Base-by-base conservation (phyloP, 2,113 vertebrate genomes). In the Triplophysa rosa region DNA sequence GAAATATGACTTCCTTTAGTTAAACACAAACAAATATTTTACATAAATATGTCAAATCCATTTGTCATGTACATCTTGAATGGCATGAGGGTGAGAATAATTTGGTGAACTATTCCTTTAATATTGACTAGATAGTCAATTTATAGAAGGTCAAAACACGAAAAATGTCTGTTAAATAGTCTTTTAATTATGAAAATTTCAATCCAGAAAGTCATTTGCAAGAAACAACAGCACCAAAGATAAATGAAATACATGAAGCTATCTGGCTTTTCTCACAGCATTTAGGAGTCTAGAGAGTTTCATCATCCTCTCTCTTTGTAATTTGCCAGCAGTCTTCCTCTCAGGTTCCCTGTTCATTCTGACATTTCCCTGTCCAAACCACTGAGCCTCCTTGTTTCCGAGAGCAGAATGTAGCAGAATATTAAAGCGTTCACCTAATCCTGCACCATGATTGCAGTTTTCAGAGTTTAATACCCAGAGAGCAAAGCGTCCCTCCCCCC, bases 361-460 rank as follows among this genome's bases (percentile, higher is more conserved):
- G 77, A 79, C 66, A 70, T 70, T 77, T 79, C 47, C 52, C 19
- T 69, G 47, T 80, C 67, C 67, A 37, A 56, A 42, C 61, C 45
- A 62, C 71, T 75, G 52, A 80, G 52, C 64, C 21, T 63, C 62
- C 33, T 68, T 63, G 81, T 72, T 79, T 69, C 61, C 63, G 67
- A 77, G 37, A 84, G 69, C 47, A 42, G 54, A 62, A 73, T 76
- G 45, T 56, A 61, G 79, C 80, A 84, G 86, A 88, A 88, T 93
- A 92, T 91, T 90, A 89, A 89, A 90, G 88, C 85, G 82, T 88
- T 82, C 85, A 84, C 85, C 85, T 92, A 92, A 93, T 93, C 90
- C 87, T 68, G 66, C 67, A 78, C 87, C 84, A 79, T 87, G 87
- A 91, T 88, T 91, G 87, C 87, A 73, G 86, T 89, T 90, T 91